phyloP scores from a whole-genome alignment of 2,888 invertebrate species.

The Cheilosia vernalis region DNA sequence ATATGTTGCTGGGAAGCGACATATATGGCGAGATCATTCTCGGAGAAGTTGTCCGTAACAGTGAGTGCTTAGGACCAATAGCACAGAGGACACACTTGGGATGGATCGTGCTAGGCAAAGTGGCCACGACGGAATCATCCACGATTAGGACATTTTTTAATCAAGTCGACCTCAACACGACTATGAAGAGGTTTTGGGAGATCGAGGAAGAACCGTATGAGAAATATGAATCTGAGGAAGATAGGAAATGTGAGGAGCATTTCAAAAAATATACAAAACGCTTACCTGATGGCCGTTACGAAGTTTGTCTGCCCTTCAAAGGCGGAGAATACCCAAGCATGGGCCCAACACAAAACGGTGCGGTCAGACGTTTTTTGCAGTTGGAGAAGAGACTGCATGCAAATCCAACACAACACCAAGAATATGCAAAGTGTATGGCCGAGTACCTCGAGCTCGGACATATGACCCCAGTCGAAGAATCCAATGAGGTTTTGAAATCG shows the following conservation, averaged over 20 bases:
- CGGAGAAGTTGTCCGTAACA: not conserved
- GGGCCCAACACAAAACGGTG: constrained; percentile 12
- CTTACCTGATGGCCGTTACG: not conserved
- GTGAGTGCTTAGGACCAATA: not conserved
- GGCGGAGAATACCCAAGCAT: not conserved
- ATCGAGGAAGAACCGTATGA: constrained; percentile 10
- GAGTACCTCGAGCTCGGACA: constrained; percentile 19
- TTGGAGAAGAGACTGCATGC: constrained; percentile 1
- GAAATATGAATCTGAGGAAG: constrained; percentile 7
- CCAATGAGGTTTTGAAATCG: not conserved
- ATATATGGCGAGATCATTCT: not conserved
- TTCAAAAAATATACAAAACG: not conserved
- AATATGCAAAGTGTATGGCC: not conserved
- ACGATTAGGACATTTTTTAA: not conserved
- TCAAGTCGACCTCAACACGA: not conserved
- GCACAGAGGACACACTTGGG: constrained; percentile 17
- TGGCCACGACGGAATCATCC: not conserved
- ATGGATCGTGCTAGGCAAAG: constrained; percentile 13
- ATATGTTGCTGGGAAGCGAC: constrained; percentile 3
- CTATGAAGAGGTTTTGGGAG: constrained; percentile 9
- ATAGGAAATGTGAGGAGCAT: not conserved
- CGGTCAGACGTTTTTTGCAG: constrained; percentile 13
- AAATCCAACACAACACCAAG: not conserved
- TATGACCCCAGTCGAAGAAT: constrained; percentile 2
- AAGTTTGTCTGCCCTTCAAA: not conserved